A percentile compares a stretch with the other conserved stretches of the same genome.
Evolutionary conservation across 2,797 vertebrate species (phyloP).

Genomic region (Tragopan temminckii): DNA sequence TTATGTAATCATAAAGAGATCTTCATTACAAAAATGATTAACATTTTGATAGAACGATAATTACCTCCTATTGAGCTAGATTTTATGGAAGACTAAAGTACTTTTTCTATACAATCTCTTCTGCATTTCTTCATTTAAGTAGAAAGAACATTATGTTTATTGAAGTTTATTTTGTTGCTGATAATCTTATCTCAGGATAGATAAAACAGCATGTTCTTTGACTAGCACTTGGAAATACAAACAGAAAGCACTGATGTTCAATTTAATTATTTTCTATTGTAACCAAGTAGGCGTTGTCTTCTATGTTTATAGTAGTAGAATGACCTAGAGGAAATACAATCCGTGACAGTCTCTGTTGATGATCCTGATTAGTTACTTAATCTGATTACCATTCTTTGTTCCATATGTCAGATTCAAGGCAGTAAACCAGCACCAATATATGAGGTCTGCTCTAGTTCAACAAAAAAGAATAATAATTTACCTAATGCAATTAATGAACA

Average conservation of each 20-base stretch:
- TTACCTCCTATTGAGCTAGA: background rate
- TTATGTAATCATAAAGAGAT: background rate
- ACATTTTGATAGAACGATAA: background rate
- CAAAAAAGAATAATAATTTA: background rate
- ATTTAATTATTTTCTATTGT: conserved; percentile 32
- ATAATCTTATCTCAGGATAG: background rate
- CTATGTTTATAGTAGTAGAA: conserved; percentile 24
- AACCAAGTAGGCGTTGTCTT: background rate
- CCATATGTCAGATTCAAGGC: conserved; percentile 78
- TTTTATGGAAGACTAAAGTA: background rate
- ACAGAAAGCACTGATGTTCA: background rate
- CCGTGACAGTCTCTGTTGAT: conserved; percentile 46
- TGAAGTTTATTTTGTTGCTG: background rate
- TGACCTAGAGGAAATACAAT: conserved; percentile 68
- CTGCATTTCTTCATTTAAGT: background rate
- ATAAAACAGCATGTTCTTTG: background rate
- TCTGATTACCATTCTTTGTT: conserved; percentile 82
- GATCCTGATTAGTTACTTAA: conserved; percentile 82
- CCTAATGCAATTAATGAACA: background rate
- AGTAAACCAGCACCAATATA: conserved; percentile 43
- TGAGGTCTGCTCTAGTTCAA: conserved; percentile 35
- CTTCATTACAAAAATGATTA: background rate
- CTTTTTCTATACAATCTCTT: background rate
- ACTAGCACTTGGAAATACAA: background rate
- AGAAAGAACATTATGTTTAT: background rate